Evolutionary conservation across 64 coral and sea anemone species (phyloP), one percentile per base, ranked within the genome.

Genomic region (Stichodactyla helianthus): DNA sequence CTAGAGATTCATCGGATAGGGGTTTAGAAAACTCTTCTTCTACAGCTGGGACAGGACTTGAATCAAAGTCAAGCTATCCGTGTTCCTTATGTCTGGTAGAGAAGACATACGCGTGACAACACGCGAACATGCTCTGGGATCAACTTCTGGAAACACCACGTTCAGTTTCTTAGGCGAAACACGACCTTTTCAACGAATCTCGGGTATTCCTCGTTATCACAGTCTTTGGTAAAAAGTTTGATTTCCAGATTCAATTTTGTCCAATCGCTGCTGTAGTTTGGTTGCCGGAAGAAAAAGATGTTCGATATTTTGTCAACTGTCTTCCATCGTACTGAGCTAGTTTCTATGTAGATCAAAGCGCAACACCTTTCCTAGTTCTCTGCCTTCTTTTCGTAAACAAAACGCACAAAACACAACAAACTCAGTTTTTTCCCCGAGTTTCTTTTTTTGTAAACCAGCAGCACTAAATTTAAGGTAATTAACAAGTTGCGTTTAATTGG

Each of bases 161-260:
- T 83, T 56, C 82, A 57, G 6, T 55, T 83, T 83, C 52, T 83
- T 83, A 19, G 82, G 12, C 18, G 28, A 67, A 83, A 83, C 7
- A 57, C 23, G 6, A 83, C 80, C 50, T 82, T 54, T 56, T 82
- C 80, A 18, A 82, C 80, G 7, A 82, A 82, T 51, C 51, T 82
- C 20, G 80, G 80, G 50, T 53, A 82, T 11, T 82, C 50, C 0
- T 82, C 54, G 20, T 53, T 25, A 35, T 56, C 51, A 20, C 80
- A 53, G 13, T 51, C 22, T 13, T 13, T 55, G 54, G 31, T 51
- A 82, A 15, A 82, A 82, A 7, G 80, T 9, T 5, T 82, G 80
- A 53, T 82, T 52, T 53, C 80, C 80, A 56, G 27, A 35, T 83
- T 83, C 54, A 53, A 83, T 25, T 54, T 83, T 83, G 50, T 83